Evolutionary conservation across 2,888 invertebrate genomes (phyloP).

Genomic region (Yponomeuta cagnagella): DNA sequence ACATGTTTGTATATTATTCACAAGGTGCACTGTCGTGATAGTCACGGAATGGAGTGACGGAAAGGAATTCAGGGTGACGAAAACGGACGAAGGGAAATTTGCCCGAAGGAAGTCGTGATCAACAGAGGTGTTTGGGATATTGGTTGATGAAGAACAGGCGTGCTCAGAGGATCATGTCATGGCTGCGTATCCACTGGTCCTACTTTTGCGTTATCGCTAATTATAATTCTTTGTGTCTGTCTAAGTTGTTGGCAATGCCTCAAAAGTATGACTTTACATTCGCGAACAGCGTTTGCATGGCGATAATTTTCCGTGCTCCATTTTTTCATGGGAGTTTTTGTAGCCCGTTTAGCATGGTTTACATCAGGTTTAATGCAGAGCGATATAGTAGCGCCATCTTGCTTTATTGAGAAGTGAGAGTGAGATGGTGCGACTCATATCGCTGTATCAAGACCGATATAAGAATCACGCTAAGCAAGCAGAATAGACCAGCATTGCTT

Average conservation of each 20-base stretch:
- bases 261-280: neutral
- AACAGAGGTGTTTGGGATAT: conserved; percentile 16
- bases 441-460: too few relatives aligned
- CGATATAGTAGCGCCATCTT: neutral
- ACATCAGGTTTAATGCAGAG: too few relatives aligned
- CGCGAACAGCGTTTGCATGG: neutral
- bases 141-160: conserved; percentile 40
- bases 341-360: too few relatives aligned
- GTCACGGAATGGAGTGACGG: conserved; percentile 1
- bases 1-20: conserved; percentile 53
- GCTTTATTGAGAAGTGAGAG: neutral
- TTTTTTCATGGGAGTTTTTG: too few relatives aligned
- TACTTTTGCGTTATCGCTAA: too few relatives aligned
- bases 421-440: too few relatives aligned
- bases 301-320: too few relatives aligned
- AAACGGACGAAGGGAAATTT: neutral
- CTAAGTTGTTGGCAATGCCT: too few relatives aligned
- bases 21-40: conserved; percentile 59
- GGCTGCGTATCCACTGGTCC: neutral
- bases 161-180: conserved; percentile 37
- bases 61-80: conserved; percentile 1
- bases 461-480: neutral
- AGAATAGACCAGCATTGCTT: neutral
- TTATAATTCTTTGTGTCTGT: too few relatives aligned
- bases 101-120: conserved; percentile 4